phyloP scores from a whole-genome alignment of 2,113 vertebrate species.

The Chaetops frenatus region DNA sequence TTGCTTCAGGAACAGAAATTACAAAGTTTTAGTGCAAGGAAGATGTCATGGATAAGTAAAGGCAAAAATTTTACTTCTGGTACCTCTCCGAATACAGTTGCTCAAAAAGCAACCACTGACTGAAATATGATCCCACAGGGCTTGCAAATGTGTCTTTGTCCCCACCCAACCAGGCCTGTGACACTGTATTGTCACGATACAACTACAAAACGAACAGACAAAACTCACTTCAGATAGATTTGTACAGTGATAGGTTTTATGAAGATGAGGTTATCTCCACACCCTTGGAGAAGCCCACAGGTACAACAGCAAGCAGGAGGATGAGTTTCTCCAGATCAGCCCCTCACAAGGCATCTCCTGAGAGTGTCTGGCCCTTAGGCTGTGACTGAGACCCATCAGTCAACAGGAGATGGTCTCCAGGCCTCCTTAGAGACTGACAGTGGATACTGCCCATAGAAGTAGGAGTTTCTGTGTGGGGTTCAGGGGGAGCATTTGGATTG shows the following conservation, averaged over 20 bases:
- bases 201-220: not conserved
- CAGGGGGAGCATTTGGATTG: not conserved
- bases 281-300: not conserved
- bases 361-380: too few relatives aligned
- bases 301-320: not conserved
- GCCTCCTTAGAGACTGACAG: not conserved
- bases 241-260: not conserved
- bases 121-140: not conserved
- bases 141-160: not conserved
- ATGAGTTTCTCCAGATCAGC: rapidly evolving
- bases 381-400: not conserved
- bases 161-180: not conserved
- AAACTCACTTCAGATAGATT: not conserved
- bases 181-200: rapidly evolving
- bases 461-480: rapidly evolving
- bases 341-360: not conserved
- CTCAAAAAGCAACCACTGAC: not conserved
- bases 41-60: not conserved
- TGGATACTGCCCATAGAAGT: not conserved
- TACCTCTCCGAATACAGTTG: not conserved
- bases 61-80: not conserved
- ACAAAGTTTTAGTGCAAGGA: not conserved
- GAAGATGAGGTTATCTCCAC: not conserved
- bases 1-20: not conserved
- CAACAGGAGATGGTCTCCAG: rapidly evolving